A percentile compares a stretch with the other conserved stretches of the same genome.
phyloP scores from a whole-genome alignment of 1,140 invertebrate species.

The Chrysomallon squamiferum region DNA sequence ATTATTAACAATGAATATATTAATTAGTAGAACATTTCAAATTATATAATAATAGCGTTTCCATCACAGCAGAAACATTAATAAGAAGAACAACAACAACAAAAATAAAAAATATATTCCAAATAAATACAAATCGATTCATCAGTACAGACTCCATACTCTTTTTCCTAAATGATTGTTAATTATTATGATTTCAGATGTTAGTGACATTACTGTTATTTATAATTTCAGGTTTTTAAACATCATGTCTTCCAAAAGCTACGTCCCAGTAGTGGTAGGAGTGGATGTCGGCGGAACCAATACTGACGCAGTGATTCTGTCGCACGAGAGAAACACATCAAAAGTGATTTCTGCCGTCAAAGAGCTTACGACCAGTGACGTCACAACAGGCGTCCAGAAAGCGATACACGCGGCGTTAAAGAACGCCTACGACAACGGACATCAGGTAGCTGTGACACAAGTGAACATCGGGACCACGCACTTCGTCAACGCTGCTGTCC shows the following conservation, averaged over 20 bases:
- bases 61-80: no score
- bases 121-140: no score
- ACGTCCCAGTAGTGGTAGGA: slow-evolving; percentile 29
- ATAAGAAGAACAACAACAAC: no score
- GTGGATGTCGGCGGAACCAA: slow-evolving; percentile 58
- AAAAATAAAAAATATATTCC: no score
- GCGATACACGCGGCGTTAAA: slow-evolving; percentile 34
- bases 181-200: background rate
- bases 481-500: slow-evolving; percentile 57
- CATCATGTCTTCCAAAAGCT: no score
- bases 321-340: slow-evolving; percentile 9
- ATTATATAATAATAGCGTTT: no score
- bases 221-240: no score
- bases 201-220: background rate
- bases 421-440: slow-evolving; percentile 18
- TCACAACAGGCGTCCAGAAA: slow-evolving; percentile 44
- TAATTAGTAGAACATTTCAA: no score
- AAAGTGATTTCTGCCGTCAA: slow-evolving; percentile 40
- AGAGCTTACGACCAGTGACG: slow-evolving; percentile 46
- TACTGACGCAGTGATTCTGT: slow-evolving; percentile 51
- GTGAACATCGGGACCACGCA: slow-evolving; percentile 60
- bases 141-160: background rate
- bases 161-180: background rate
- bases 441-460: slow-evolving; percentile 27
- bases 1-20: no score